Conservation (phyloP, 2,113 vertebrate species). For the Pollimyrus isidori region DNA sequence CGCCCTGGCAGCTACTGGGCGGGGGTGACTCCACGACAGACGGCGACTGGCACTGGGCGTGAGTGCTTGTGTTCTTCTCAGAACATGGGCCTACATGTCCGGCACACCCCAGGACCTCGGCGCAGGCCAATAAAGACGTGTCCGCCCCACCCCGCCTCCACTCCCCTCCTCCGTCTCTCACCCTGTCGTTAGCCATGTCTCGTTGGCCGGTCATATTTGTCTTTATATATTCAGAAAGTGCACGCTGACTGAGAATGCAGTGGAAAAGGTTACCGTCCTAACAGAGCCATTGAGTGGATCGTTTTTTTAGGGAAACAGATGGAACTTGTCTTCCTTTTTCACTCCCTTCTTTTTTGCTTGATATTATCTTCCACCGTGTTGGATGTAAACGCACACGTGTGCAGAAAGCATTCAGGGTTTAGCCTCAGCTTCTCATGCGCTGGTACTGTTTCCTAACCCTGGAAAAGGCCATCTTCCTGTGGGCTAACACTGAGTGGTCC, state of each 20-base stretch:
- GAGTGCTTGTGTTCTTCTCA: conserved; percentile 8
- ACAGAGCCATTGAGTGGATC: conserved; percentile 26
- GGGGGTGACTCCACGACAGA: neutral
- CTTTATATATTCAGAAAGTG: conserved; percentile 45
- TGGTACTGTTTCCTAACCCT: conserved; percentile 19
- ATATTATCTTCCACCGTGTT: neutral
- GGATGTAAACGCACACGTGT: conserved; percentile 21
- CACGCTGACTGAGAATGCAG: conserved; percentile 26
- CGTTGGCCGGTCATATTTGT: conserved; percentile 32
- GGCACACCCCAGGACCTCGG: neutral
- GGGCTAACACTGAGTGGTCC: neutral
- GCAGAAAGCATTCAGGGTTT: conserved; percentile 12
- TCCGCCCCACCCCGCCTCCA: conserved; percentile 16
- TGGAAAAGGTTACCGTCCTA: conserved; percentile 42
- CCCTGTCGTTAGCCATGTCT: neutral
- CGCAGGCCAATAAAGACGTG: neutral
- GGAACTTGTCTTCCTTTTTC: conserved; percentile 12
- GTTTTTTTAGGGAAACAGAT: conserved; percentile 22
- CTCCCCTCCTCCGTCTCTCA: neutral
- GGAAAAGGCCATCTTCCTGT: neutral
- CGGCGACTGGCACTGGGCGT: neutral
- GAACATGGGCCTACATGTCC: neutral
- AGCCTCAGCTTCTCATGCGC: conserved; percentile 25
- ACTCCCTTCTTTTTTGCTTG: conserved; percentile 10
- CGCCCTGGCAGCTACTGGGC: neutral